Evolutionary conservation across 2,113 vertebrate genomes (phyloP).

Genomic region (Cyprinus carpio): DNA sequence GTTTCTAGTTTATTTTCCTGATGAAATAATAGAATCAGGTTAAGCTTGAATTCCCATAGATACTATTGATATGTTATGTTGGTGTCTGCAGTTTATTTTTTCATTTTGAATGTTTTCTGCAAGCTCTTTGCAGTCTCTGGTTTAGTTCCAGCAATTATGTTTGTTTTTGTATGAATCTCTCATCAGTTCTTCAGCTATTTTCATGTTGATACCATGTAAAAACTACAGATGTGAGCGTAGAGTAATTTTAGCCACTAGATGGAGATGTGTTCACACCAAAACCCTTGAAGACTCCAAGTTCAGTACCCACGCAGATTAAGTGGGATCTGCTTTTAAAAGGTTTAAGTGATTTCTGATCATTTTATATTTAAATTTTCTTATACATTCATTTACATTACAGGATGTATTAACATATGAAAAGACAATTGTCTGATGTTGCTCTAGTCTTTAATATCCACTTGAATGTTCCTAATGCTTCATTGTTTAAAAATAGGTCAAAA

Average conservation of each 20-base stretch:
- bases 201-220: too few relatives aligned
- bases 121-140: too few relatives aligned
- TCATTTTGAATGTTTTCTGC: too few relatives aligned
- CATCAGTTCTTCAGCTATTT: background rate
- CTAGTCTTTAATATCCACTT: background rate
- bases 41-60: too few relatives aligned
- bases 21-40: too few relatives aligned
- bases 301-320: background rate
- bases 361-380: background rate
- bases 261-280: conserved; percentile 23
- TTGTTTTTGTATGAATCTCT: too few relatives aligned
- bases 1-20: too few relatives aligned
- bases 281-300: background rate
- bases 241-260: conserved; percentile 29
- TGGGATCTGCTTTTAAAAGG: background rate
- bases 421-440: background rate
- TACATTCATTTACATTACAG: background rate
- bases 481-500: conserved; percentile 9
- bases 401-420: background rate
- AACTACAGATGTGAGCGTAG: background rate
- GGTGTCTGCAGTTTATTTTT: too few relatives aligned
- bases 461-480: conserved; percentile 1
- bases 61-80: too few relatives aligned
- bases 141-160: too few relatives aligned
- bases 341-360: background rate